Evolutionary conservation across 2,113 vertebrate genomes (phyloP).

Genomic region (Pogona vitticeps): DNA sequence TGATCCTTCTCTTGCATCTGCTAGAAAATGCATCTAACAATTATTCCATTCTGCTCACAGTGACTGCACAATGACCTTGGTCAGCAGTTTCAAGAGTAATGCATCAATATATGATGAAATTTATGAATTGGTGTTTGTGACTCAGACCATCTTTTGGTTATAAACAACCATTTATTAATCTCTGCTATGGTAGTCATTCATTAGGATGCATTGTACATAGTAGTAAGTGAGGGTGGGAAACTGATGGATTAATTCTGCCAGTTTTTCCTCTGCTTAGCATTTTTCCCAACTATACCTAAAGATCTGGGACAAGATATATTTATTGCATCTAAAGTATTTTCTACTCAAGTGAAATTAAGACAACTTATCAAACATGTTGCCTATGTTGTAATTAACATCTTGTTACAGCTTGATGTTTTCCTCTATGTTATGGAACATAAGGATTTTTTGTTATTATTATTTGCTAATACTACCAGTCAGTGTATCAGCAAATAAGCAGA

Average conservation of each 20-base stretch:
- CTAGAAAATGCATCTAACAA: slow-evolving; percentile 16
- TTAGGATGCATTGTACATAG: neutral
- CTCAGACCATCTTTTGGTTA: slow-evolving; percentile 34
- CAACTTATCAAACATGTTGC: neutral
- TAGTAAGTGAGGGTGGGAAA: slow-evolving; percentile 10
- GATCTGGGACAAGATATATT: slow-evolving; percentile 9
- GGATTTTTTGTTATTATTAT: neutral
- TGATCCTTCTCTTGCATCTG: slow-evolving; percentile 8
- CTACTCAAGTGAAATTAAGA: slow-evolving; percentile 32
- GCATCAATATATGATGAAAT: slow-evolving; percentile 9
- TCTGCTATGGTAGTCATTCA: neutral
- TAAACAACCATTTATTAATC: slow-evolving; percentile 38
- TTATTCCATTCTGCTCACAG: slow-evolving; percentile 9
- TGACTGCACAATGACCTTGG: slow-evolving; percentile 32
- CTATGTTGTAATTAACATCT: slow-evolving; percentile 1
- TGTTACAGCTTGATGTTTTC: neutral
- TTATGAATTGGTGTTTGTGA: slow-evolving; percentile 14
- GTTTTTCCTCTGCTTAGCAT: slow-evolving; percentile 18
- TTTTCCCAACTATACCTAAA: slow-evolving; percentile 15
- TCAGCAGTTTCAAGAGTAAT: slow-evolving; percentile 44
- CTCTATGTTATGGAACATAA: neutral
- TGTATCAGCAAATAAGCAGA: neutral
- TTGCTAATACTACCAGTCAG: neutral
- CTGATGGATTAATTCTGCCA: neutral
- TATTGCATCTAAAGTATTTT: slow-evolving; percentile 8